phyloP scores from a whole-genome alignment of 2,113 vertebrate species.

The Zingel zingel region DNA sequence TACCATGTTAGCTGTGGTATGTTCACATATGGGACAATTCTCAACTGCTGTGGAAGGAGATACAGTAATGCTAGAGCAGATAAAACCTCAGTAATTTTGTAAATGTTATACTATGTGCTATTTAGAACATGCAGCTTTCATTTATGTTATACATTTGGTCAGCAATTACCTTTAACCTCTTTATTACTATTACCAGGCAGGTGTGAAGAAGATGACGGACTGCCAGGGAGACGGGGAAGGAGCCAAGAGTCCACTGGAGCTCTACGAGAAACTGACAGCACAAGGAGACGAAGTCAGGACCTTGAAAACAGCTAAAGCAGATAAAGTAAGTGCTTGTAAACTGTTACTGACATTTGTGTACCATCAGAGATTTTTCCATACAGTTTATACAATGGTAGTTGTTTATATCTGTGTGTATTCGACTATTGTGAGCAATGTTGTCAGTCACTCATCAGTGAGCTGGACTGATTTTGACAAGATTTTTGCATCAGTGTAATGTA shows the following conservation, averaged over 20 bases:
- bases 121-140: background rate
- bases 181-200: background rate
- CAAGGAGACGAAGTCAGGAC: slow-evolving; percentile 90
- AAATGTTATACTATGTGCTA: background rate
- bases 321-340: slow-evolving; percentile 83
- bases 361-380: background rate
- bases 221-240: slow-evolving; percentile 70
- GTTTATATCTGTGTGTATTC: background rate
- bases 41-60: background rate
- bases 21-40: slow-evolving; percentile 46
- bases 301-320: slow-evolving; percentile 89
- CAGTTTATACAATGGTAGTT: background rate
- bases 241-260: slow-evolving; percentile 80
- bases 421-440: background rate
- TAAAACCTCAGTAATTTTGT: background rate
- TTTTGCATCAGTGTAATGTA: background rate
- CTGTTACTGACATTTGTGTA: background rate
- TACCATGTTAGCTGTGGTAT: slow-evolving; percentile 14
- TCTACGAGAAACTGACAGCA: slow-evolving; percentile 86
- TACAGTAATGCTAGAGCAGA: background rate
- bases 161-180: background rate
- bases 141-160: background rate
- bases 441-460: background rate
- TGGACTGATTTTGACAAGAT: background rate
- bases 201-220: slow-evolving; percentile 85